These are phyloP conservation scores for Leptopterna dolabrata DNA, from an alignment of 2,888 invertebrate species.

Conservation along the genomic window DNA sequence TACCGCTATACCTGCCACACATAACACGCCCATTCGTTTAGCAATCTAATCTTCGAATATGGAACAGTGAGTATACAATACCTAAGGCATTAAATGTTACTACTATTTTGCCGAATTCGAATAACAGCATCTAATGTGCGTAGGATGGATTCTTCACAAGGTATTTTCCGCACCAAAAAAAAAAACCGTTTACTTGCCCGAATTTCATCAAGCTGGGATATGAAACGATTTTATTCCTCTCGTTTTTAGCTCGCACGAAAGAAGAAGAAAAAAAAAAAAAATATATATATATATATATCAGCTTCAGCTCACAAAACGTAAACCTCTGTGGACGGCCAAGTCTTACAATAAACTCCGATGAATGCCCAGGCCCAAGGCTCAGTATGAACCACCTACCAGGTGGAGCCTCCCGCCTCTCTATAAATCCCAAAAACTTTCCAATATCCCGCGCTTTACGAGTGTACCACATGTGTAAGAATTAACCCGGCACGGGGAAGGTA, in stretches of 20 bases:
- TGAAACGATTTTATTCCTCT: not conserved
- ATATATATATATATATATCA: not conserved
- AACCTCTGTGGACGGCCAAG: not conserved
- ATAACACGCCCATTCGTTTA: too few species aligned
- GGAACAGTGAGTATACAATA: too few species aligned
- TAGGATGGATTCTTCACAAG: too few species aligned
- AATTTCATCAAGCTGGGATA: not conserved
- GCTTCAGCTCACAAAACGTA: slow-evolving; percentile 8
- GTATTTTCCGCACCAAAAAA: too few species aligned
- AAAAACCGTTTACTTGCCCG: not conserved
- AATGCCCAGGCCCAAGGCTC: not conserved
- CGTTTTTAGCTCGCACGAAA: not conserved
- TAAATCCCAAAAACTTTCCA: slow-evolving; percentile 57
- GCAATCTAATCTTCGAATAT: too few species aligned
- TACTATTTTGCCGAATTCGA: too few species aligned
- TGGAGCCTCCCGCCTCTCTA: not conserved
- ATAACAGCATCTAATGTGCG: too few species aligned
- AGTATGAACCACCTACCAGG: slow-evolving; percentile 41
- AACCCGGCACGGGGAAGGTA: slow-evolving; percentile 47
- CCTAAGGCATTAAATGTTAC: too few species aligned
- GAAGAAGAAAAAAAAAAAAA: too few species aligned
- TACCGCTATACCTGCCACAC: too few species aligned
- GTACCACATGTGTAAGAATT: slow-evolving; percentile 58
- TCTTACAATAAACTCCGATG: slow-evolving; percentile 37
- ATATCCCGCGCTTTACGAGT: slow-evolving; percentile 58